Evolutionary conservation across 2,888 invertebrate species (phyloP).

Genomic region (Holacanthella duospinosa): DNA sequence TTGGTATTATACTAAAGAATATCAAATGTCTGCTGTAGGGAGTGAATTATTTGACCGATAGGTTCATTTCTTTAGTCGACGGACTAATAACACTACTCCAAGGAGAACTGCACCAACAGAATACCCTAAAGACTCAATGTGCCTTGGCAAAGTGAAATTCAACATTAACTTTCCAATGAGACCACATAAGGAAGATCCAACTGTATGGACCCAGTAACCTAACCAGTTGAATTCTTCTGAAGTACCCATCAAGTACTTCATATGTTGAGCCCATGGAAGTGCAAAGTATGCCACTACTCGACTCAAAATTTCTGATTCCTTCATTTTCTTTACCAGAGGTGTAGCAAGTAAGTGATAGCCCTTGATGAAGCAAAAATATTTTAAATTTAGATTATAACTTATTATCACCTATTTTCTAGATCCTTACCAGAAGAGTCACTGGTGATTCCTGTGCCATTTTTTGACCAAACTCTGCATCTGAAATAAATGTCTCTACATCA

Average conservation of each 20-base stretch:
- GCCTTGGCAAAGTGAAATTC: background rate
- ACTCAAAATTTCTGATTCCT: constrained; percentile 25
- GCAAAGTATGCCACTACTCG: constrained; percentile 34
- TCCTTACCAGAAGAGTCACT: constrained; percentile 33
- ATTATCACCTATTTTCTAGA: background rate
- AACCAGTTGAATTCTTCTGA: constrained; percentile 22
- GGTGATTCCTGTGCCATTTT: constrained; percentile 24
- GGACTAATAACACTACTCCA: background rate
- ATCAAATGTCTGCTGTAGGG: too few relatives aligned
- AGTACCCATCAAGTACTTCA: constrained; percentile 37
- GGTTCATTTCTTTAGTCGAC: background rate
- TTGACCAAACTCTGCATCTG: constrained; percentile 36
- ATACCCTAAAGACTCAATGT: background rate
- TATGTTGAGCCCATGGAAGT: constrained; percentile 36
- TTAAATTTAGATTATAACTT: background rate
- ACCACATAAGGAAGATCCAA: constrained; percentile 30
- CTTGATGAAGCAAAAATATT: constrained; percentile 17
- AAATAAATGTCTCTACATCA: constrained; percentile 32
- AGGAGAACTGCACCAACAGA: background rate
- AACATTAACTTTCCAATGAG: constrained; percentile 19
- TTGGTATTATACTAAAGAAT: too few relatives aligned
- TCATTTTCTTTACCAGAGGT: constrained; percentile 37
- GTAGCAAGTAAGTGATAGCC: constrained; percentile 36
- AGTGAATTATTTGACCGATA: too few relatives aligned
- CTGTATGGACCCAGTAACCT: constrained; percentile 24